A percentile compares a stretch with the other conserved stretches of the same genome.
These are phyloP conservation scores for Embiotoca jacksoni DNA, from an alignment of 2,113 vertebrate genomes.

Conservation along the genomic window DNA sequence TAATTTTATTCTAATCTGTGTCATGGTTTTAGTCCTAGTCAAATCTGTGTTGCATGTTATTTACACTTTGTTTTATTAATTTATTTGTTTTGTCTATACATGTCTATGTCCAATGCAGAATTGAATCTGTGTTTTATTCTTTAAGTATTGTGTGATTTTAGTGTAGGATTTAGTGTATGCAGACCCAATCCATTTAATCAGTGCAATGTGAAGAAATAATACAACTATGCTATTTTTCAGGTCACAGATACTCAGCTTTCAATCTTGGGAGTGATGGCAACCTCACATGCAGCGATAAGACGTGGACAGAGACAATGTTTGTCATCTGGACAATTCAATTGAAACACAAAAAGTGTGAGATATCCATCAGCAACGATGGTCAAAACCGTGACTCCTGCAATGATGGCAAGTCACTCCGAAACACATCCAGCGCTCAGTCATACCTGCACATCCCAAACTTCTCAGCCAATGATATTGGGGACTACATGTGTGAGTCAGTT, in stretches of 20 bases:
- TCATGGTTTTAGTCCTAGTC: background rate
- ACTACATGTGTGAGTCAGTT: slow-evolving; percentile 71
- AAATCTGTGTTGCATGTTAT: background rate
- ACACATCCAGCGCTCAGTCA: slow-evolving; percentile 18
- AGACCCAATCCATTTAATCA: background rate
- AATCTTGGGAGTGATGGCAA: slow-evolving; percentile 37
- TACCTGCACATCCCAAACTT: slow-evolving; percentile 78
- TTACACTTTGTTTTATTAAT: background rate
- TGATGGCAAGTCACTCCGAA: slow-evolving; percentile 60
- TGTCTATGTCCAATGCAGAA: too few relatives aligned
- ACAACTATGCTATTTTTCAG: slow-evolving; percentile 53
- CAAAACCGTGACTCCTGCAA: slow-evolving; percentile 28
- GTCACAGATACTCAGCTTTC: slow-evolving; percentile 23
- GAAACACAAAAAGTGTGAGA: slow-evolving; percentile 11
- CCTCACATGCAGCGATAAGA: slow-evolving; percentile 69
- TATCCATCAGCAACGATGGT: background rate
- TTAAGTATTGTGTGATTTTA: background rate
- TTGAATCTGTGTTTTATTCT: background rate
- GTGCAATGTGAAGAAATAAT: background rate
- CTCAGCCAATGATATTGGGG: slow-evolving; percentile 67
- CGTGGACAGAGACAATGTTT: slow-evolving; percentile 62
- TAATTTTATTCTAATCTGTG: background rate
- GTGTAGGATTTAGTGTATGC: background rate
- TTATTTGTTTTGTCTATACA: background rate
- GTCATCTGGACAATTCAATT: slow-evolving; percentile 70